Conservation (phyloP, 1,140 invertebrate genomes). For the Drosophila persimilis region DNA sequence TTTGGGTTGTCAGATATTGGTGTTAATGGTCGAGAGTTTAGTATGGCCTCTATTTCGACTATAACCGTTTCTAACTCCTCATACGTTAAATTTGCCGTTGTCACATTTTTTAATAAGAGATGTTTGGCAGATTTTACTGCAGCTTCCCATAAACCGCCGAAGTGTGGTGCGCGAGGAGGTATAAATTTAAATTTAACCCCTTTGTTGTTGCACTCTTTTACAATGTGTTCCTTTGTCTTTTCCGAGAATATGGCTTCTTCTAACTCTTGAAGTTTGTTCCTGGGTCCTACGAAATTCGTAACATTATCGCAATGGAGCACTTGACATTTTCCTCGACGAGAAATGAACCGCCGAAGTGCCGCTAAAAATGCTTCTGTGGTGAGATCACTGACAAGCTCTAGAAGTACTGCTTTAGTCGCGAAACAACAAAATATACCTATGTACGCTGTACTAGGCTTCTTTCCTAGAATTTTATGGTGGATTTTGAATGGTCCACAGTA, state of each 20-base stretch:
- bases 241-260: background rate
- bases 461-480: too few species aligned
- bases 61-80: too few species aligned
- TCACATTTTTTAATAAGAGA: constrained; percentile 2
- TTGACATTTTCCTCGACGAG: constrained; percentile 4
- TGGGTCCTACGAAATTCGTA: background rate
- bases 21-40: constrained; percentile 30
- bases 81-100: constrained; percentile 3
- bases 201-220: background rate
- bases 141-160: too few species aligned
- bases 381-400: background rate
- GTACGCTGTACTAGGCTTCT: too few species aligned
- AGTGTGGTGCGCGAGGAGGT: too few species aligned
- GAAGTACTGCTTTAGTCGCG: too few species aligned
- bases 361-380: background rate
- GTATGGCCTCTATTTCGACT: background rate
- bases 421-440: too few species aligned
- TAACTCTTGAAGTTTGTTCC: background rate
- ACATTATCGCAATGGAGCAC: constrained; percentile 1
- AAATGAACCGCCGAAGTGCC: background rate
- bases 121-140: background rate
- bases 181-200: background rate
- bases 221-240: background rate
- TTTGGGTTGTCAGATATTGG: background rate
- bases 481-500: constrained; percentile 66